A percentile compares a stretch with the other conserved stretches of the same genome.
phyloP scores from a whole-genome alignment of 2,113 vertebrate species.

The Apodemus sylvaticus region DNA sequence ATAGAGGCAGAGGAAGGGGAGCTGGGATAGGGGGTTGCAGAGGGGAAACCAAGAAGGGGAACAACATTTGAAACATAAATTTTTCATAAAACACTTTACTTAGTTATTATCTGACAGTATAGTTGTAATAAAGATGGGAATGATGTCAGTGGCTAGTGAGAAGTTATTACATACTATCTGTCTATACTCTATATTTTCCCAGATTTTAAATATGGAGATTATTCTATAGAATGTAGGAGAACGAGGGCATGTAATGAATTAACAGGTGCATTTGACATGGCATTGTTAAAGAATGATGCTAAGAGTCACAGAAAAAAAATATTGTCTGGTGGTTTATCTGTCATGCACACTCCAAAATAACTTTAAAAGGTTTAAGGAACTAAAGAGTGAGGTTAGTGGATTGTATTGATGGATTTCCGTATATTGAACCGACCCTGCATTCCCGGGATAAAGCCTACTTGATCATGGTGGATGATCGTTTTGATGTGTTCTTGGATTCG shows the following conservation, averaged over 20 bases:
- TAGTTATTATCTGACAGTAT: not conserved
- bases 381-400: not conserved
- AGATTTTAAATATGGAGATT: not conserved
- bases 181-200: not conserved
- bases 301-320: accelerated
- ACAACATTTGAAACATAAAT: too few relatives aligned
- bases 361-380: not conserved
- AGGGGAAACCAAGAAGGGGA: too few relatives aligned
- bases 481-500: too few relatives aligned
- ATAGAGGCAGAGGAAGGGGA: too few relatives aligned
- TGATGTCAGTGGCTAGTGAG: not conserved
- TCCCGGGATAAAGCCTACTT: too few relatives aligned
- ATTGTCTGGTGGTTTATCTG: accelerated
- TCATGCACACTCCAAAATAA: not conserved
- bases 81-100: not conserved
- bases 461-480: too few relatives aligned
- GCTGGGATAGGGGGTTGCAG: too few relatives aligned
- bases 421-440: too few relatives aligned
- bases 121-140: not conserved
- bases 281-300: not conserved
- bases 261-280: not conserved
- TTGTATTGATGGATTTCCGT: too few relatives aligned
- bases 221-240: not conserved
- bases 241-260: not conserved
- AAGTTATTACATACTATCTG: not conserved